Percentiles rank a stretch among this genome's conserved stretches.
These are phyloP conservation scores for Lasioglossum leucozonium DNA, from an alignment of 2,888 invertebrate species.

Conservation along the genomic window DNA sequence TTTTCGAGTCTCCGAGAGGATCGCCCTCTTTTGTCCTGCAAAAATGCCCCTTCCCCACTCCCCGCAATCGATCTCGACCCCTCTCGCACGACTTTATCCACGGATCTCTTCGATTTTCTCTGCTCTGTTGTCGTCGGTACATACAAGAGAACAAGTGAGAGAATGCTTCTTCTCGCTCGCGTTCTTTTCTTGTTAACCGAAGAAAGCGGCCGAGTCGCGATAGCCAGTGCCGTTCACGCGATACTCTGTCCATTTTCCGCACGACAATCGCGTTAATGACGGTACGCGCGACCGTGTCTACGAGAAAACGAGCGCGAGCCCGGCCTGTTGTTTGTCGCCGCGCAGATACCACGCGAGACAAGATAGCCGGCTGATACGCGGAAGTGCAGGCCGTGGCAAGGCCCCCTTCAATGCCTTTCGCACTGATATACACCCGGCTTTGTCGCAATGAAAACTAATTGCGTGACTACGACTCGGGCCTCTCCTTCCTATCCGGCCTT, in stretches of 20 bases:
- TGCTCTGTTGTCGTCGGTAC: not conserved
- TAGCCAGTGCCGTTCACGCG: not conserved
- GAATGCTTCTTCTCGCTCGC: not conserved
- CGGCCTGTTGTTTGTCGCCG: constrained; percentile 62
- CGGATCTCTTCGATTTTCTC: not conserved
- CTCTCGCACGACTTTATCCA: constrained; percentile 4
- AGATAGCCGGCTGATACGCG: constrained; percentile 80
- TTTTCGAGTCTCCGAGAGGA: not conserved
- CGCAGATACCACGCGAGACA: constrained; percentile 65
- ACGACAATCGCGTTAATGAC: constrained; percentile 72
- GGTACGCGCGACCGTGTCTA: constrained; percentile 12
- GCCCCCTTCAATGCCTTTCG: constrained; percentile 82
- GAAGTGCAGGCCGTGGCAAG: constrained; percentile 80
- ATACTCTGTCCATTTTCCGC: constrained; percentile 30
- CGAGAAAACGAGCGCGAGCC: constrained; percentile 49
- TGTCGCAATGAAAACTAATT: constrained; percentile 75
- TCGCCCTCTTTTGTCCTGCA: not conserved
- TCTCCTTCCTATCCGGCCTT: constrained; percentile 1
- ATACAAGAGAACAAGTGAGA: not conserved
- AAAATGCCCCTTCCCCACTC: not conserved
- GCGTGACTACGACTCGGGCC: constrained; percentile 56
- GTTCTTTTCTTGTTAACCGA: not conserved
- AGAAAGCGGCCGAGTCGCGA: not conserved
- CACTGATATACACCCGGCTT: constrained; percentile 73
- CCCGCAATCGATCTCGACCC: not conserved